phyloP scores from a whole-genome alignment of 2,888 invertebrate species.

The Syrista parreyssii region DNA sequence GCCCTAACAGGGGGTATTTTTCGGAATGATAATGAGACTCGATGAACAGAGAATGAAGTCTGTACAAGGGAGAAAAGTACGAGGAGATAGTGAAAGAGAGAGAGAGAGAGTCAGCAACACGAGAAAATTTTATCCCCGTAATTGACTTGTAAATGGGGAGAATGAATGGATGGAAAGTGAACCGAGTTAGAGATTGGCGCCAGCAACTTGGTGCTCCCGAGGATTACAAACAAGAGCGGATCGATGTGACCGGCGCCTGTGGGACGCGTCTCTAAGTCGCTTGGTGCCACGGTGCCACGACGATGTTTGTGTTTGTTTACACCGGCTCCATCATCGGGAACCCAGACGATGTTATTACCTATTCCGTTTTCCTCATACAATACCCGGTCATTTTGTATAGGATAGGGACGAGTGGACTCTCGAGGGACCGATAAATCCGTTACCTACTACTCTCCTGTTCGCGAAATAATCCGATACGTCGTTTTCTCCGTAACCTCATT shows the following conservation, averaged over 20 bases:
- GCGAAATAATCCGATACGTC: background rate
- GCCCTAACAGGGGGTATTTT: too few relatives aligned
- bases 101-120: conserved; percentile 2
- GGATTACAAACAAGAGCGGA: conserved; percentile 32
- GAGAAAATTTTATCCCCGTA: conserved; percentile 6
- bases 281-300: conserved; percentile 7
- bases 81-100: background rate
- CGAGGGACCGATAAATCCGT: conserved; percentile 10
- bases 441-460: background rate
- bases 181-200: conserved; percentile 23
- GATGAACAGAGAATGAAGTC: background rate
- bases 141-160: conserved; percentile 2
- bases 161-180: conserved; percentile 5
- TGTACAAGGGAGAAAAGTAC: background rate
- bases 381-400: conserved; percentile 8
- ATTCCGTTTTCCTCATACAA: background rate
- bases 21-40: too few relatives aligned
- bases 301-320: conserved; percentile 25
- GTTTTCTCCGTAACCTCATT: too few relatives aligned
- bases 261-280: conserved; percentile 33
- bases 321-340: conserved; percentile 6
- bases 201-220: conserved; percentile 20
- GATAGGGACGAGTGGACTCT: conserved; percentile 4
- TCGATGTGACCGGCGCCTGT: conserved; percentile 45
- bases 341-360: background rate